A percentile compares a stretch with the other conserved stretches of the same genome.
These are phyloP conservation scores for Exephanes ischioxanthus DNA, from an alignment of 2,888 invertebrate species.

Conservation along the genomic window DNA sequence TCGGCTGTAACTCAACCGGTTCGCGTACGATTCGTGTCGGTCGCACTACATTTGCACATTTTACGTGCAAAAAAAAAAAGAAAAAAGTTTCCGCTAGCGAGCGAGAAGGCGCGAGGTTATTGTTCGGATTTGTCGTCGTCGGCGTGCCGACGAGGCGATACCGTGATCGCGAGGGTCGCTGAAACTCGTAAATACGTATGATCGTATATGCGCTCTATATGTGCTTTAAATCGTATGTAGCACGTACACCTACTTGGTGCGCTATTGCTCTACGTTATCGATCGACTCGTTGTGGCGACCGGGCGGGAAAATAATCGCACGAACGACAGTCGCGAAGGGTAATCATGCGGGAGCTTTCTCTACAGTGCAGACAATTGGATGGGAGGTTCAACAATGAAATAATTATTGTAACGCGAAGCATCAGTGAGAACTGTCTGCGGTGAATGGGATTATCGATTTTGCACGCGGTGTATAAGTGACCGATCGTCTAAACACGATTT, in stretches of 20 bases:
- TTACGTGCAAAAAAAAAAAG: conserved; percentile 68
- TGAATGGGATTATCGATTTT: conserved; percentile 42
- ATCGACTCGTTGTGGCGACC: conserved; percentile 52
- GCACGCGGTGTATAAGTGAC: conserved; percentile 16
- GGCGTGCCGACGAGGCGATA: conserved; percentile 63
- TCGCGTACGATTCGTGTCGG: conserved; percentile 77
- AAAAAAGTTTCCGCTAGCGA: neutral
- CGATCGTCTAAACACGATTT: conserved; percentile 23
- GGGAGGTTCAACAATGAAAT: conserved; percentile 66
- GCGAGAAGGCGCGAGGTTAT: conserved; percentile 73
- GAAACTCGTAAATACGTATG: conserved; percentile 37
- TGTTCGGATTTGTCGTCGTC: conserved; percentile 79
- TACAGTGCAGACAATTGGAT: conserved; percentile 63
- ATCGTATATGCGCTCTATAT: conserved; percentile 25
- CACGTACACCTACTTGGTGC: conserved; percentile 25
- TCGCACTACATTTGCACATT: conserved; percentile 77
- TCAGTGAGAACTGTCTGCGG: conserved; percentile 18
- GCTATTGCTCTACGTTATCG: conserved; percentile 50
- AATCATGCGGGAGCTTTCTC: conserved; percentile 64
- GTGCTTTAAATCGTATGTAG: conserved; percentile 29
- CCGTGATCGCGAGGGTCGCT: conserved; percentile 40
- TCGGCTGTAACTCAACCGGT: conserved; percentile 77
- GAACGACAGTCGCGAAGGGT: conserved; percentile 67
- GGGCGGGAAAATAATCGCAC: conserved; percentile 61
- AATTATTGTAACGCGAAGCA: conserved; percentile 59